Evolutionary conservation across 2,113 vertebrate species (phyloP).

Genomic region (Mesitornis unicolor): DNA sequence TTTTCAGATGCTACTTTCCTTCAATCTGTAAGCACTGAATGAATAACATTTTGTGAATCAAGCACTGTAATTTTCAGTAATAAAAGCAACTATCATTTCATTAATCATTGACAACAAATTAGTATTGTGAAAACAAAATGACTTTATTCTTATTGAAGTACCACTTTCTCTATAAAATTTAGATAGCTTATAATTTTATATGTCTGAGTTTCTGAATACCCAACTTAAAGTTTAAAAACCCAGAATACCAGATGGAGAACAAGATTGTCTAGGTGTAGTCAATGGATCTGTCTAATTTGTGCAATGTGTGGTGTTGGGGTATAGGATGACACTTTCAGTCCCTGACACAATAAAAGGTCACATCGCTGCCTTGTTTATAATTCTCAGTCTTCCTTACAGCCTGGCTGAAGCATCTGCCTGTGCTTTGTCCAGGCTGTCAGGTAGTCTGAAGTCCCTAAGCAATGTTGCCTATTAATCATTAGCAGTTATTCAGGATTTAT

Average conservation of each 20-base stretch:
- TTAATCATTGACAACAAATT: not conserved
- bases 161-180: not conserved
- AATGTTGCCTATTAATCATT: not conserved
- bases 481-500: constrained; percentile 23
- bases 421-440: not conserved
- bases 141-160: not conserved
- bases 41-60: not conserved
- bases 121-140: not conserved
- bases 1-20: not conserved
- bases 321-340: not conserved
- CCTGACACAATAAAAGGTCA: not conserved
- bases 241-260: not conserved
- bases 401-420: not conserved
- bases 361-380: not conserved
- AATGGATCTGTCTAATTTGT: not conserved
- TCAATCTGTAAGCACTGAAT: not conserved
- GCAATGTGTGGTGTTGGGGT: not conserved
- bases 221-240: not conserved
- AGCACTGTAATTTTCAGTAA: not conserved
- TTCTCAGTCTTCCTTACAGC: not conserved
- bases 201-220: not conserved
- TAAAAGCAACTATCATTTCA: not conserved
- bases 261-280: not conserved
- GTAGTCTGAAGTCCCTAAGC: not conserved
- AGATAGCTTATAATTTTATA: not conserved